Conservation (phyloP, 2,888 invertebrate species). For the Microctonus hyperodae region DNA sequence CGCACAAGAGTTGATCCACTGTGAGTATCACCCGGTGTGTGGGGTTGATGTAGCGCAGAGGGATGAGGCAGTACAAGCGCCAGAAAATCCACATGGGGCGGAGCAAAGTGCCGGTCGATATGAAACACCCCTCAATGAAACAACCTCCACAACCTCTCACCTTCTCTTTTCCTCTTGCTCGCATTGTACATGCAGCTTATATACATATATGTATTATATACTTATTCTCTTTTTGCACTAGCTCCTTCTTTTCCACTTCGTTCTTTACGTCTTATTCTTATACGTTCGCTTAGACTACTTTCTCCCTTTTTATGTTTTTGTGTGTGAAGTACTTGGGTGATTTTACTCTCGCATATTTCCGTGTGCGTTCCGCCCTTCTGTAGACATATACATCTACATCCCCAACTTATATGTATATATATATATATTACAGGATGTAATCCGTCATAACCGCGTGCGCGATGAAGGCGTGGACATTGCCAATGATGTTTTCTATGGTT, state of each 20-base stretch:
- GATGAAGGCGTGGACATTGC: conserved; percentile 26
- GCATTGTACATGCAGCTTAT: conserved; percentile 17
- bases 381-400: conserved; percentile 18
- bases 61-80: conserved; percentile 23
- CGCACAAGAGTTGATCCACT: conserved; percentile 1
- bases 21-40: conserved; percentile 15
- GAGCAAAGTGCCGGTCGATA: conserved; percentile 53
- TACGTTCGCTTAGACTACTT: conserved; percentile 20
- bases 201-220: background rate
- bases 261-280: conserved; percentile 6
- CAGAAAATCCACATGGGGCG: conserved; percentile 42
- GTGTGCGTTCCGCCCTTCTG: conserved; percentile 29
- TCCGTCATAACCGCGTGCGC: conserved; percentile 41
- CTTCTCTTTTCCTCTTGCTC: conserved; percentile 21
- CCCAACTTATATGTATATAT: conserved; percentile 36
- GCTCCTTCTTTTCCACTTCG: conserved; percentile 12
- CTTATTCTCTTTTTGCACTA: conserved; percentile 9
- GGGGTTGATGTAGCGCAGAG: conserved; percentile 30
- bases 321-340: conserved; percentile 17
- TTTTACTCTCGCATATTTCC: conserved; percentile 27
- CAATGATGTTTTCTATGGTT: too few relatives aligned
- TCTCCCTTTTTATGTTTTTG: conserved; percentile 9
- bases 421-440: too few relatives aligned
- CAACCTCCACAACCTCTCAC: conserved; percentile 40
- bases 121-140: conserved; percentile 52